Evolutionary conservation across 2,113 vertebrate genomes (phyloP).

Genomic region (Cynopterus brachyotis): DNA sequence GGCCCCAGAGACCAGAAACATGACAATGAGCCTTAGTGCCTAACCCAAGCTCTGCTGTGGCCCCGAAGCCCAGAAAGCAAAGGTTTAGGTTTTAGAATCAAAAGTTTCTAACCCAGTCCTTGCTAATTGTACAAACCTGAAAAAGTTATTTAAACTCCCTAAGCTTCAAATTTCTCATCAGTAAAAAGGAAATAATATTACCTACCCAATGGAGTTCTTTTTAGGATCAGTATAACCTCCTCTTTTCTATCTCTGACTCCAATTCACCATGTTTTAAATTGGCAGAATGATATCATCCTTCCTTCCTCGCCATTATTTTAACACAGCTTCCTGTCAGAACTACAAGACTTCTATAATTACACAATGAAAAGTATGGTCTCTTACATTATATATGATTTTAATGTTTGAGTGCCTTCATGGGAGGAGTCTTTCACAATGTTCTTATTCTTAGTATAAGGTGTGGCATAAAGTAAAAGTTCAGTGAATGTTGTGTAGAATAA

Average conservation of each 20-base stretch:
- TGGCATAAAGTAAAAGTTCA: not conserved
- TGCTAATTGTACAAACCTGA: not conserved
- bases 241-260: conserved; percentile 8
- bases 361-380: not conserved
- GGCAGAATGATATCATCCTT: not conserved
- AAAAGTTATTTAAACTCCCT: not conserved
- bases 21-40: not conserved
- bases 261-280: conserved; percentile 2
- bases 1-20: conserved; percentile 1
- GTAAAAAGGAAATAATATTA: conserved; percentile 4
- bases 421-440: not conserved
- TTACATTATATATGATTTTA: not conserved
- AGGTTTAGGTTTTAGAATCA: not conserved
- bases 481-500: not conserved
- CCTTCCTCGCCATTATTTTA: not conserved
- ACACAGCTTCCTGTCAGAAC: not conserved
- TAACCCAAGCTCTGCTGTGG: not conserved
- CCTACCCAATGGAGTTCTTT: not conserved
- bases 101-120: not conserved
- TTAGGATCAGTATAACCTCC: not conserved
- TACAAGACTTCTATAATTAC: not conserved
- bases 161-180: conserved; percentile 1
- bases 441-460: not conserved
- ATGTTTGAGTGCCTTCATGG: not conserved
- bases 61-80: not conserved